Evolutionary conservation across 2,113 vertebrate genomes (phyloP).

Genomic region (Sus scrofa): T2T-Sscrofa CM000817.6:104651001-104651500

Average conservation of each 20-base stretch:
- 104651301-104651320: not conserved
- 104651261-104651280: not conserved
- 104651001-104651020: not conserved
- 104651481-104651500: not conserved
- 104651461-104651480: not conserved
- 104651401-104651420: not conserved
- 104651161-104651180: not conserved
- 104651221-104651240: not conserved
- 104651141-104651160: not conserved
- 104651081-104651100: not conserved
- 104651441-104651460: not conserved
- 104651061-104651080: not conserved
- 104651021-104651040: not conserved
- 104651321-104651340: not conserved
- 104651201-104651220: conserved; percentile 31
- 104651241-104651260: not conserved
- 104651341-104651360: not conserved
- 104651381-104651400: not conserved
- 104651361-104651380: not conserved
- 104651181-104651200: not conserved
- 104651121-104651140: not conserved
- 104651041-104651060: not conserved
- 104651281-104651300: not conserved
- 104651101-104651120: not conserved
- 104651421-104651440: not conserved